A percentile compares a stretch with the other conserved stretches of the same genome.
Conservation (phyloP, 2,888 invertebrate genomes). For the Aporophyla lueneburgensis region DNA sequence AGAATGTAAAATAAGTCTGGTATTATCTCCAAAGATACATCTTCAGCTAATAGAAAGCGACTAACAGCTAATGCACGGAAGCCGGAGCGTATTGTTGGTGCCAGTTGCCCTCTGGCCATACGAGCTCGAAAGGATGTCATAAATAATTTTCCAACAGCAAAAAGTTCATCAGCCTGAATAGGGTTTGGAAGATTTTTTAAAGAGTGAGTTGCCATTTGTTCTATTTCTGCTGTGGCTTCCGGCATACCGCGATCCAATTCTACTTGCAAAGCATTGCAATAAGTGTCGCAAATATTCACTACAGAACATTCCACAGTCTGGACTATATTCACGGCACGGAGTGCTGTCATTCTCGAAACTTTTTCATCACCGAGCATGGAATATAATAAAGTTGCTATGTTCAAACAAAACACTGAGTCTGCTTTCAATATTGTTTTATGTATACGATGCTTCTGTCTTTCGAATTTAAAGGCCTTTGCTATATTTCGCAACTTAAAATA, state of each 20-base stretch:
- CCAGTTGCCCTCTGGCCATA: conserved; percentile 79
- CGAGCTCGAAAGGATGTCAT: conserved; percentile 84
- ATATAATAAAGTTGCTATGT: conserved; percentile 81
- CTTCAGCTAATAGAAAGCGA: conserved; percentile 83
- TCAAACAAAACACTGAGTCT: conserved; percentile 84
- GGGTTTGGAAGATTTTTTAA: conserved; percentile 78
- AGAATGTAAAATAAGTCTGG: conserved; percentile 86
- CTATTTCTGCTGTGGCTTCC: conserved; percentile 80
- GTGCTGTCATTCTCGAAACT: conserved; percentile 76
- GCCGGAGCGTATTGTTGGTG: conserved; percentile 81
- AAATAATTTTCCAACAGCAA: conserved; percentile 85
- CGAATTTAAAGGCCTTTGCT: conserved; percentile 70
- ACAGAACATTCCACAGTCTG: conserved; percentile 82
- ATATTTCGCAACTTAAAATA: conserved; percentile 75
- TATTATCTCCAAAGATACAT: conserved; percentile 83
- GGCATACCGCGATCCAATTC: conserved; percentile 83
- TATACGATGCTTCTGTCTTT: conserved; percentile 74
- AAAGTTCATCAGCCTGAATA: conserved; percentile 84
- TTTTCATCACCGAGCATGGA: conserved; percentile 79
- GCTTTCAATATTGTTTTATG: conserved; percentile 73
- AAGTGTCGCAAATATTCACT: conserved; percentile 85
- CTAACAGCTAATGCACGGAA: conserved; percentile 84
- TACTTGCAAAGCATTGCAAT: conserved; percentile 85
- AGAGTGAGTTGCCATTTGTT: conserved; percentile 77
- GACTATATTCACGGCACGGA: conserved; percentile 79